Evolutionary conservation across 2,113 vertebrate genomes (phyloP), one percentile per base, ranked within the genome.

Genomic region (Antennarius striatus): DNA sequence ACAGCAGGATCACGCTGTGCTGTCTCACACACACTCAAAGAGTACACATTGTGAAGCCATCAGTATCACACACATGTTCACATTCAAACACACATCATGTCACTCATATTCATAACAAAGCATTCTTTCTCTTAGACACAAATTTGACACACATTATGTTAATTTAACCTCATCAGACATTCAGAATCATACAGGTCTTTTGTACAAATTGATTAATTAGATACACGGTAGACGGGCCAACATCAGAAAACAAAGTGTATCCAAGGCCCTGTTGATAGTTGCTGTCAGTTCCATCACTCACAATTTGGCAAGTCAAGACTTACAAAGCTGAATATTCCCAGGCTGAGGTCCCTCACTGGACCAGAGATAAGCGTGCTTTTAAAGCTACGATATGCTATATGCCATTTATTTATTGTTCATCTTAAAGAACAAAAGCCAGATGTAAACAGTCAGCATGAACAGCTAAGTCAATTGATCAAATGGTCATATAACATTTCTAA

Each of bases 191-290:
- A 57, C 52, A 52, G 65, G 56, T 48, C 81, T 68, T 82, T 87
- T 84, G 86, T 84, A 68, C 13, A 47, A n/a, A 57, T 82, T 85
- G 80, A 89, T 85, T 82, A 69, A 90, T 88, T 63, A 79, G 78
- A 78, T 73, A 69, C 62, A 54, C 22, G 48, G 66, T 51, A 65
- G 78, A 73, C 56, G 6, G 17, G n/a, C 16, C 6, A 51, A 66
- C 50, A 79, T 63, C 22, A 5, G 29, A 66, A 89, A 74, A 71
- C 79, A 86, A 82, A 74, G 79, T 75, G 61, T 63, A 70, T 30
- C 3, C 22, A 60, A 67, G 49, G 70, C 67, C 79, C 81, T 56
- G 61, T 74, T 80, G 83, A 55, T 42, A 28, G 52, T 51, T 16
- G n/a, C 30, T 59, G 63, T 70, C 68, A 59, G 60, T 4, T 73